These are phyloP conservation scores for Pampusana beccarii DNA, from an alignment of 2,113 vertebrate species.

Conservation along the genomic window DNA sequence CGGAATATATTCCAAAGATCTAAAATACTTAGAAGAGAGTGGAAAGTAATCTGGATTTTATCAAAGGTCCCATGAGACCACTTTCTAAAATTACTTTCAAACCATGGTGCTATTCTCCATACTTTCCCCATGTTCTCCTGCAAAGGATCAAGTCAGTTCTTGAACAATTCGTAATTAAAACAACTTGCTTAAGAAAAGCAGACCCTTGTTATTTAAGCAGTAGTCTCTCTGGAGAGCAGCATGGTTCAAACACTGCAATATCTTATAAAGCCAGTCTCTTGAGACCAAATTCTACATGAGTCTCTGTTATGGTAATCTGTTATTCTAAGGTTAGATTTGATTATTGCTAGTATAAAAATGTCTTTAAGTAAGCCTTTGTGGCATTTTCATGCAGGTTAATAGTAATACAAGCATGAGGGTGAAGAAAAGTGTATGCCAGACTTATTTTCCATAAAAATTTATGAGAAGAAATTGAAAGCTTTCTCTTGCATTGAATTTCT, in stretches of 20 bases:
- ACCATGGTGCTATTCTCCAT: background rate
- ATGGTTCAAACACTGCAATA: background rate
- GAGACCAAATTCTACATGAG: background rate
- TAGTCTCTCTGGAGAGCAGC: background rate
- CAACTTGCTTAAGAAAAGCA: background rate
- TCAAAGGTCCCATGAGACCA: background rate
- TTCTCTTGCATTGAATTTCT: background rate
- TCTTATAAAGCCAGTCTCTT: background rate
- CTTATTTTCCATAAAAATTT: background rate
- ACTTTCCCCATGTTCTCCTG: background rate
- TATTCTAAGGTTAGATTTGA: background rate
- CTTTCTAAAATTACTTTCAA: background rate
- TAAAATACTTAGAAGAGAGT: background rate
- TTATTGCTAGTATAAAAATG: background rate
- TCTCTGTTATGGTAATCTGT: background rate
- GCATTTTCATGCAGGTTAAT: background rate
- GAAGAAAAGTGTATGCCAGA: background rate
- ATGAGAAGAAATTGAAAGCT: background rate
- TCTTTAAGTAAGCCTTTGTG: background rate
- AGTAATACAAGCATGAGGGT: background rate
- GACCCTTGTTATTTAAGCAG: background rate
- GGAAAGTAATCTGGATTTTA: background rate
- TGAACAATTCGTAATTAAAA: background rate
- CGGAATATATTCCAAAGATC: background rate
- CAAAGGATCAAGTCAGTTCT: background rate